A percentile compares a stretch with the other conserved stretches of the same genome.
These are phyloP conservation scores for Phasianus colchicus DNA, from an alignment of 2,113 vertebrate genomes.

Conservation along the genomic window DNA sequence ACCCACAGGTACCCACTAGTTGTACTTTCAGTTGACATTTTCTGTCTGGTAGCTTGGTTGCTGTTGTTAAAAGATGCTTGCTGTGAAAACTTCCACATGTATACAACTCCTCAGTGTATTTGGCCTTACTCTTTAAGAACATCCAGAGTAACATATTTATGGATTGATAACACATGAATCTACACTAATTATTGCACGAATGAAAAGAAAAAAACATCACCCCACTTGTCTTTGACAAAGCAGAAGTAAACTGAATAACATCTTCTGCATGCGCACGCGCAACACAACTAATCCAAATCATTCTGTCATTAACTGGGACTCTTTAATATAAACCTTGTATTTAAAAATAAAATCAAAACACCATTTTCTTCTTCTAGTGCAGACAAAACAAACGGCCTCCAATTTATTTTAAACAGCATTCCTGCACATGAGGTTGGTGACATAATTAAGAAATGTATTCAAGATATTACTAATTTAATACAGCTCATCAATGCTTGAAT, in stretches of 20 bases:
- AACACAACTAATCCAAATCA: slow-evolving; percentile 39
- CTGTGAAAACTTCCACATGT: background rate
- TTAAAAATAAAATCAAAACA: background rate
- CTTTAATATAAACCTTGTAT: slow-evolving; percentile 16
- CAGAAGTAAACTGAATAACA: background rate
- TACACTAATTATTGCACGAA: slow-evolving; percentile 14
- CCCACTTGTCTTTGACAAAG: slow-evolving; percentile 38
- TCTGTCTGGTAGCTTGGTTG: background rate
- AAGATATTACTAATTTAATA: slow-evolving; percentile 82
- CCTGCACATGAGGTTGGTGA: slow-evolving; percentile 39
- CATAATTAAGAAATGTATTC: slow-evolving; percentile 81
- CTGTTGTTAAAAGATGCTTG: background rate
- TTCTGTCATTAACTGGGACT: slow-evolving; percentile 11
- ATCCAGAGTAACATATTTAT: background rate
- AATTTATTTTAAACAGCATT: slow-evolving; percentile 68
- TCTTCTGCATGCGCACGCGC: background rate
- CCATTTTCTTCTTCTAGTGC: slow-evolving; percentile 2
- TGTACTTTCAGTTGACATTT: background rate
- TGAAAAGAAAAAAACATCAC: slow-evolving; percentile 9
- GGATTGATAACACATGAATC: slow-evolving; percentile 9
- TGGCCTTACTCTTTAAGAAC: background rate
- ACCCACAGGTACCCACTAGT: rapidly evolving
- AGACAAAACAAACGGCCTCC: slow-evolving; percentile 59
- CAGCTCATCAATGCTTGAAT: slow-evolving; percentile 72
- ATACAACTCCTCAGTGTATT: background rate